A percentile compares a stretch with the other conserved stretches of the same genome.
These are phyloP conservation scores for Poecilia latipinna DNA, from an alignment of 2,113 vertebrate genomes.

Conservation along the genomic window DNA sequence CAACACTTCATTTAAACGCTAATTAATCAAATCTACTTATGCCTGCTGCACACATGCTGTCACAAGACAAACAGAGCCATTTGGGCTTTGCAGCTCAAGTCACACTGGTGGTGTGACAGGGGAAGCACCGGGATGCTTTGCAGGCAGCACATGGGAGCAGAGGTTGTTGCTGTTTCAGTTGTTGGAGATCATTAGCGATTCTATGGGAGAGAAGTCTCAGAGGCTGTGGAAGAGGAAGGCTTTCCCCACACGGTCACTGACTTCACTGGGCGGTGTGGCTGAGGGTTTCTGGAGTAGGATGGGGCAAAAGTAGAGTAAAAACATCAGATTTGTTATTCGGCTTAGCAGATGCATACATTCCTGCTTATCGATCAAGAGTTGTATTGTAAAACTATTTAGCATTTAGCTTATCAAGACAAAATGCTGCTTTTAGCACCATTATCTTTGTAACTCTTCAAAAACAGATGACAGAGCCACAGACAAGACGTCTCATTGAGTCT, in stretches of 20 bases:
- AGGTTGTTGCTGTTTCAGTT: conserved; percentile 33
- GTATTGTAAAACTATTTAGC: not conserved
- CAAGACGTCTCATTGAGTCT: not conserved
- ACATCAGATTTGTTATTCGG: not conserved
- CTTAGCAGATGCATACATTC: not conserved
- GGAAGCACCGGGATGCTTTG: conserved; percentile 20
- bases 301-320: not conserved
- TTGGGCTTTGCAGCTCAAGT: conserved; percentile 18
- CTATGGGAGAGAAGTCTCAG: conserved; percentile 23
- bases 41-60: conserved; percentile 8
- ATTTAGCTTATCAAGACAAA: not conserved
- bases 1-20: conserved; percentile 33
- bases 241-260: conserved; percentile 24
- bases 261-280: not conserved
- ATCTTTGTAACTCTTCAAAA: too few relatives aligned
- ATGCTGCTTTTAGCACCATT: not conserved
- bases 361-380: not conserved
- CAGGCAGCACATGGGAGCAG: not conserved
- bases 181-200: conserved; percentile 30
- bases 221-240: conserved; percentile 25
- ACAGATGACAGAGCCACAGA: not conserved
- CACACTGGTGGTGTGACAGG: conserved; percentile 31
- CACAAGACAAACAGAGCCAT: conserved; percentile 20
- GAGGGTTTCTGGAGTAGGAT: not conserved
- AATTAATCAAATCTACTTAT: conserved; percentile 37